These are phyloP conservation scores for Rhinopomastus cyanomelas DNA, from an alignment of 2,113 vertebrate species.

Conservation along the genomic window DNA sequence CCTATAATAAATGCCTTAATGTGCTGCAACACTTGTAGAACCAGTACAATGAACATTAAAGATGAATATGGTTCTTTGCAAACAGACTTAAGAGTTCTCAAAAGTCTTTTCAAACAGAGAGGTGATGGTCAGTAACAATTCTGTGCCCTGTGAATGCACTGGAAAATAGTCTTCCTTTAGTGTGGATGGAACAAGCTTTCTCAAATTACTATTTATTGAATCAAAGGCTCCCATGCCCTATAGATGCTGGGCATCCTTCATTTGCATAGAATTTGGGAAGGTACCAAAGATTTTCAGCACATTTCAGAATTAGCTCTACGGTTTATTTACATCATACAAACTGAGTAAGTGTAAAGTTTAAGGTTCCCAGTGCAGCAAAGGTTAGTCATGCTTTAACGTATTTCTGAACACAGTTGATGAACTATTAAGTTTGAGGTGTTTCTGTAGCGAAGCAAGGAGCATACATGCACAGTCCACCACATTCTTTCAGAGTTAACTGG, in stretches of 20 bases:
- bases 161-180: neutral
- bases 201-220: neutral
- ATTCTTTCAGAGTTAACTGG: neutral
- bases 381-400: neutral
- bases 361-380: neutral
- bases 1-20: neutral
- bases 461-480: neutral
- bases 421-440: neutral
- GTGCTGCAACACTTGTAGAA: neutral
- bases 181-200: neutral
- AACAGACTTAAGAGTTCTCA: neutral
- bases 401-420: neutral
- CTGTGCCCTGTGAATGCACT: neutral
- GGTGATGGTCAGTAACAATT: neutral
- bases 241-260: neutral
- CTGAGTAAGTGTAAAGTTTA: neutral
- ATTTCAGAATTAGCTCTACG: neutral
- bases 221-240: neutral
- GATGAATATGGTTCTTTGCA: neutral
- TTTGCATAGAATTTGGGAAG: neutral
- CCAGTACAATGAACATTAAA: neutral
- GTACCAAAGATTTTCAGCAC: neutral
- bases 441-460: neutral
- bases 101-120: neutral
- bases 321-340: neutral